phyloP scores from a whole-genome alignment of 2,113 vertebrate genomes.

The Myrmecobius fasciatus region DNA sequence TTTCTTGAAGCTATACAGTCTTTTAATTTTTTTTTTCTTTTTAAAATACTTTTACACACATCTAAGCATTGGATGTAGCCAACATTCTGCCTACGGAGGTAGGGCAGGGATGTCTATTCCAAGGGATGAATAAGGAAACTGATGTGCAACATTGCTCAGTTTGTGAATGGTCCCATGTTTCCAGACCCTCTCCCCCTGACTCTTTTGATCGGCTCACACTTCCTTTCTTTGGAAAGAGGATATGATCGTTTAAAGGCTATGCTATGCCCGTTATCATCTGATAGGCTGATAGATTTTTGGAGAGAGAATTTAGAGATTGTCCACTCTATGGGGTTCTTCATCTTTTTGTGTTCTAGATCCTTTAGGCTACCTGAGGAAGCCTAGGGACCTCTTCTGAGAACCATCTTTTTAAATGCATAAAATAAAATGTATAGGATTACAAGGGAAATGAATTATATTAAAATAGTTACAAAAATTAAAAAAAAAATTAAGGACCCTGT shows the following conservation, averaged over 20 bases:
- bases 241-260: not conserved
- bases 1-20: not conserved
- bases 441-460: not conserved
- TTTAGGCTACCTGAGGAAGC: not conserved
- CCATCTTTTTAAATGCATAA: not conserved
- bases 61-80: not conserved
- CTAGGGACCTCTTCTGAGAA: not conserved
- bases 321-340: not conserved
- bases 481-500: not conserved
- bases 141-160: not conserved
- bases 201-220: not conserved
- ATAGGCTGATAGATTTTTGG: not conserved
- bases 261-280: not conserved
- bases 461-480: not conserved
- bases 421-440: not conserved
- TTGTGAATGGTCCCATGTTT: not conserved
- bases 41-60: not conserved
- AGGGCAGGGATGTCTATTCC: not conserved
- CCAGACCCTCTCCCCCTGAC: not conserved
- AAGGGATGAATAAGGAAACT: not conserved
- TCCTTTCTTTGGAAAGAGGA: not conserved
- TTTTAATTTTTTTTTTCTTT: not conserved
- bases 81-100: not conserved
- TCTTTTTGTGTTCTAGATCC: not conserved
- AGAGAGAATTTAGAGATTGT: not conserved